Conservation (phyloP, 2,113 vertebrate genomes). For the Mirounga angustirostris region DNA sequence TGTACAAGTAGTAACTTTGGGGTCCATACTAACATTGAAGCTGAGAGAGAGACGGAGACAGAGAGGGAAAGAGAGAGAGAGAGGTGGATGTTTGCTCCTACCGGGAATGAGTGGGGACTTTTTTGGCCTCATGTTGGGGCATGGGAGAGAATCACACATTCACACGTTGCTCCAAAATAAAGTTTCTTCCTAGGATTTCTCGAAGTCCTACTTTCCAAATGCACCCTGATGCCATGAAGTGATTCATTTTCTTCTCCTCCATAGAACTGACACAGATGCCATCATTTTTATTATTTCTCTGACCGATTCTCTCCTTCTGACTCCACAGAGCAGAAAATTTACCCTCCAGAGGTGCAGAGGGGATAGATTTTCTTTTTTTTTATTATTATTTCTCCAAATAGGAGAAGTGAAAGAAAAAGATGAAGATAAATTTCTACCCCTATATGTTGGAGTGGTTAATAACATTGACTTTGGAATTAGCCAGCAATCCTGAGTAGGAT, state of each 20-base stretch:
- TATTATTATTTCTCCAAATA: slow-evolving; percentile 6
- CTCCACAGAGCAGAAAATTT: slow-evolving; percentile 55
- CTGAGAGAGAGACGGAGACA: neutral
- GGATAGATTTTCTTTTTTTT: neutral
- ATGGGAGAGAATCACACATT: neutral
- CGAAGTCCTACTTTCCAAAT: slow-evolving; percentile 23
- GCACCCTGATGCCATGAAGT: neutral
- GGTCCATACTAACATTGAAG: neutral
- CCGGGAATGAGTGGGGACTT: neutral
- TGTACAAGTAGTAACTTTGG: slow-evolving; percentile 27
- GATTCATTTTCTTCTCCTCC: slow-evolving; percentile 61
- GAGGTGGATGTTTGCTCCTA: neutral
- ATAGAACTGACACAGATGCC: neutral
- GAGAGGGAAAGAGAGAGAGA: neutral
- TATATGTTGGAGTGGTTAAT: neutral
- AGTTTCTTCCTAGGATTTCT: slow-evolving; percentile 12
- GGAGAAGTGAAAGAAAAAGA: neutral
- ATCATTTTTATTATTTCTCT: slow-evolving; percentile 68
- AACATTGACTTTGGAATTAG: neutral
- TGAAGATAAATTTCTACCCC: neutral
- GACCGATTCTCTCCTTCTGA: slow-evolving; percentile 56
- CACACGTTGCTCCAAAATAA: neutral
- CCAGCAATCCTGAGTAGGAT: neutral
- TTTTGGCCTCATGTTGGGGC: neutral
- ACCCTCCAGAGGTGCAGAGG: neutral